phyloP scores from a whole-genome alignment of 2,113 vertebrate genomes.

The Oxygymnocypris stewartii region DNA sequence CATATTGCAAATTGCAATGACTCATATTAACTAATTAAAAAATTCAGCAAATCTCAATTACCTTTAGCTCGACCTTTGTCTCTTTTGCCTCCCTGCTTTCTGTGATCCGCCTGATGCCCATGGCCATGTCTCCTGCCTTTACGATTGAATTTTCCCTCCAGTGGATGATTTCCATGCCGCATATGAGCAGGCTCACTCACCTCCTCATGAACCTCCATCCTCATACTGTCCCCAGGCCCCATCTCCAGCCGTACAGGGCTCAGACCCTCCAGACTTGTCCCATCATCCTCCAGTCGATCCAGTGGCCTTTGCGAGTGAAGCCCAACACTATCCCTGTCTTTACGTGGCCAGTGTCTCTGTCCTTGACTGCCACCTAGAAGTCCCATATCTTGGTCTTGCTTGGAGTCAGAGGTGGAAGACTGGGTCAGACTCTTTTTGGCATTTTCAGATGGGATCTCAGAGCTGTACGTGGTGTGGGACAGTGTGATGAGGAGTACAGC shows the following conservation, averaged over 20 bases:
- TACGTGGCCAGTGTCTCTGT: conserved; percentile 69
- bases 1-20: too few relatives aligned
- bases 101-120: conserved; percentile 66
- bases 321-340: conserved; percentile 61
- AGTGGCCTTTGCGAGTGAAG: conserved; percentile 62
- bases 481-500: conserved; percentile 60
- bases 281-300: conserved; percentile 71
- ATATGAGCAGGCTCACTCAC: conserved; percentile 67
- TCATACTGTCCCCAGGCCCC: conserved; percentile 69
- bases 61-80: conserved; percentile 73
- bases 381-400: conserved; percentile 72
- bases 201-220: conserved; percentile 62
- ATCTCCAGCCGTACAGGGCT: conserved; percentile 73
- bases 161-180: conserved; percentile 75
- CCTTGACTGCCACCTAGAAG: conserved; percentile 61
- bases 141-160: conserved; percentile 67
- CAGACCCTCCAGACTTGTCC: conserved; percentile 70
- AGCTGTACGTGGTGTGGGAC: conserved; percentile 54
- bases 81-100: conserved; percentile 77
- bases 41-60: not conserved
- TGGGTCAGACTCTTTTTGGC: conserved; percentile 62
- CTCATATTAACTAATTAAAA: not conserved
- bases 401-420: conserved; percentile 67
- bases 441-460: conserved; percentile 60
- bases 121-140: conserved; percentile 76